Evolutionary conservation across 35 echinoderm and acorn worm genomes (phyloP).

Genomic region (Antedon bifida): DNA sequence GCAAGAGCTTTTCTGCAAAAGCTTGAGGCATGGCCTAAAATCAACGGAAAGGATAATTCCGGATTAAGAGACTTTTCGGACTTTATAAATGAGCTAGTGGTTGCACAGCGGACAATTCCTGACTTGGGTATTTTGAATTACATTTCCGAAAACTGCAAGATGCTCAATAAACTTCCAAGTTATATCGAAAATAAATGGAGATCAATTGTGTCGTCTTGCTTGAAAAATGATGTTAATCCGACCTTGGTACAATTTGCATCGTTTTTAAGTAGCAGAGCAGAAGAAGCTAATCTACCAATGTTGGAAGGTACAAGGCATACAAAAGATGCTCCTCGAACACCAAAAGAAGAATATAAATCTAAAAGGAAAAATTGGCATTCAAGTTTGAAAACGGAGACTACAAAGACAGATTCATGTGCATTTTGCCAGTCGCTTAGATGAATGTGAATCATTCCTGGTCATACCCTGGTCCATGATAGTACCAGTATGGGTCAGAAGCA

Average conservation of each 20-base stretch:
- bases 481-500: conserved; percentile 11
- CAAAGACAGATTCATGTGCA: neutral
- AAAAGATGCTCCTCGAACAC: too few species aligned
- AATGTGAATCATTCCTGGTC: neutral
- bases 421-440: neutral
- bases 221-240: too few species aligned
- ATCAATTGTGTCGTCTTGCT: too few species aligned
- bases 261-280: too few species aligned
- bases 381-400: conserved; percentile 7
- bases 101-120: neutral
- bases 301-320: too few species aligned
- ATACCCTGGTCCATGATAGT: conserved; percentile 15
- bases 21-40: neutral
- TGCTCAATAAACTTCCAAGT: too few species aligned
- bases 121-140: conserved; percentile 19
- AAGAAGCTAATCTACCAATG: too few species aligned
- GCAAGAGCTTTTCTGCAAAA: neutral
- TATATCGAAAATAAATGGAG: too few species aligned
- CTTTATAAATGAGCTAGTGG: conserved; percentile 3
- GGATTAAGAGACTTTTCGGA: conserved; percentile 22
- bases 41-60: neutral
- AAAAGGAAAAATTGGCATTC: too few species aligned
- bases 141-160: conserved; percentile 8
- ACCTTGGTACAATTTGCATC: too few species aligned
- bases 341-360: too few species aligned